Evolutionary conservation across 1,140 invertebrate species (phyloP).

Genomic region (Coptotermes formosanus): DNA sequence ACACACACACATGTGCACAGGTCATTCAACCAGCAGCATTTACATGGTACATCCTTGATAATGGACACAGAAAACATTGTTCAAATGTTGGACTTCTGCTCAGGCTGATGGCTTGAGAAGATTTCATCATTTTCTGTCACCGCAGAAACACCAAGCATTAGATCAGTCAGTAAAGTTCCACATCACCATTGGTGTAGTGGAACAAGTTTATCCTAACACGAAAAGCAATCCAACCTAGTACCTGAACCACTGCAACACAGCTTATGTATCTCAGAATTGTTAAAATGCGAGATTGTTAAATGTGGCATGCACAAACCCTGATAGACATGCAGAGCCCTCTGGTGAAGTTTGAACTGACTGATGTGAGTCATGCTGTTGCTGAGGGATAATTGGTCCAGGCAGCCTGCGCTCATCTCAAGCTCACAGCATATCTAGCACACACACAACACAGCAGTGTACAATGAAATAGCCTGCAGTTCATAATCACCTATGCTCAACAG

Average conservation of each 20-base stretch:
- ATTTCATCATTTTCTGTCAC: too few species aligned
- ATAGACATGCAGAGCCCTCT: constrained; percentile 88
- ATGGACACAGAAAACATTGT: too few species aligned
- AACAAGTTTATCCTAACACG: background rate
- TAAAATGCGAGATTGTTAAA: background rate
- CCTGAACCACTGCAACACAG: background rate
- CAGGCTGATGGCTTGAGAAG: too few species aligned
- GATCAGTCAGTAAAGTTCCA: too few species aligned
- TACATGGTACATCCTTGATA: too few species aligned
- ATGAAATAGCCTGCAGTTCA: too few species aligned
- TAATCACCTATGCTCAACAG: too few species aligned
- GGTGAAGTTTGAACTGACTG: constrained; percentile 72
- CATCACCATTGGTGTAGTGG: too few species aligned
- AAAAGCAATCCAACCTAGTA: background rate
- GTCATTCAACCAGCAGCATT: too few species aligned
- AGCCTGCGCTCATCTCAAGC: constrained; percentile 62
- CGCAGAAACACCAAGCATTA: too few species aligned
- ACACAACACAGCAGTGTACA: background rate
- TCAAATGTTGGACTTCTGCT: too few species aligned
- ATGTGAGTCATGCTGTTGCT: constrained; percentile 68
- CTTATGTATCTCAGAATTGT: background rate
- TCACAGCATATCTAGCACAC: constrained; percentile 53
- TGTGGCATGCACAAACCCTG: constrained; percentile 50
- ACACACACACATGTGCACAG: too few species aligned
- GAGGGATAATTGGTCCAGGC: constrained; percentile 65